Base-by-base conservation (phyloP, 1,140 invertebrate species). In the Chrysoperla carnea region DNA sequence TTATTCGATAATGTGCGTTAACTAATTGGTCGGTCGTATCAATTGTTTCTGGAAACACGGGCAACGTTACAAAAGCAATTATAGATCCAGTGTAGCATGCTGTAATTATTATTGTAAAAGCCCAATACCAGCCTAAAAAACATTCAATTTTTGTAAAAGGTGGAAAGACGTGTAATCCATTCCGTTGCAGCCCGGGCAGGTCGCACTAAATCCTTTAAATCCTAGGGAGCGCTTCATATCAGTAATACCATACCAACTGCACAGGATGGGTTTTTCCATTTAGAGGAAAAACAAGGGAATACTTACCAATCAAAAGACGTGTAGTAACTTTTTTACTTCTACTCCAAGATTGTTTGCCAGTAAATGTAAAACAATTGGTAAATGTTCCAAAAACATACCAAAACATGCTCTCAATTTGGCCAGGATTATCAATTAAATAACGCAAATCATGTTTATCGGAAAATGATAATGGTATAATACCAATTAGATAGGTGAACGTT, bases 301-400 rank as follows among this genome's bases (percentile, higher is more conserved):
- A 50, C 39, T 51, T 61, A 76, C 81, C 79, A 45, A 83, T 75
- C 5, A 82, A 59, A 2, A 81, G 42, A 46, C 76, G 66, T 3
- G 77, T 80, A 0, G 78, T 73, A 36, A 68, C 61, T 52, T 77
- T 80, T n/a, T 69, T 68, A 1, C 75, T 70, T 48, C 69, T 74
- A 37, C 68, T 70, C 75, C 78, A 79, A 1, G 77, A 75, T 43
- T 75, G 69, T 48, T 70, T 69, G 5, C 73, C 76, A 31, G 63
- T 66, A 50, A 84, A 80, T 4, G 75, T 75, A 46, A 84, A 82
- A 46, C 75, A 75, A 51, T 84, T 84, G 2, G 81, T 84, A 56
- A 83, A 84, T 35, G 80, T 84, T 8, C 80, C 80, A 48, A 83
- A 84, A 12, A 84, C 78, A 54, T 80, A 82, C 77, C 77, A 81